phyloP scores from a whole-genome alignment of 2,113 vertebrate species.

The Hyperopisus bebe region DNA sequence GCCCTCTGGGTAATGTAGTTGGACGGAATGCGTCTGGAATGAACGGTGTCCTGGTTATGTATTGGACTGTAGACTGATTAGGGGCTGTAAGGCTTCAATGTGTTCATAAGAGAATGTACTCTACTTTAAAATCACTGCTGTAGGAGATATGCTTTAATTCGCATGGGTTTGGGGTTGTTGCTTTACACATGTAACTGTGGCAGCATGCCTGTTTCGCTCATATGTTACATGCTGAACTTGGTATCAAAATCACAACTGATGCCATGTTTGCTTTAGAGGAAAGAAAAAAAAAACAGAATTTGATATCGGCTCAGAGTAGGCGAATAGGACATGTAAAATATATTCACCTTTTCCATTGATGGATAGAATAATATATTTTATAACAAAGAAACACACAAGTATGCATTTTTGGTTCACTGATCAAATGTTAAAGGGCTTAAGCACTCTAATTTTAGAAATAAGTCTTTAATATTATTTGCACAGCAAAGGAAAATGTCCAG shows the following conservation, averaged over 20 bases:
- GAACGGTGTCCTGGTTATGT: conserved; percentile 1
- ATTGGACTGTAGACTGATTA: conserved; percentile 20
- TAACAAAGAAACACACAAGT: conserved; percentile 18
- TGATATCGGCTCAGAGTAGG: neutral
- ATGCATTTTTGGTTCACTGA: conserved; percentile 27
- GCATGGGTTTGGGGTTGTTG: conserved; percentile 38
- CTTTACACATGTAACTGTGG: conserved; percentile 28
- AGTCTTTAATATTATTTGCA: neutral
- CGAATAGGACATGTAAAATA: neutral
- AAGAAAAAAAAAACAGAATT: neutral
- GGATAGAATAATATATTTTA: conserved; percentile 21
- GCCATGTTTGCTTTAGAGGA: neutral
- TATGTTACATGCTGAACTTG: conserved; percentile 45
- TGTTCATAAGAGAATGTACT: neutral
- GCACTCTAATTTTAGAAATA: conserved; percentile 9
- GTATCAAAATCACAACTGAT: conserved; percentile 2
- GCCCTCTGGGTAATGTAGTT: neutral
- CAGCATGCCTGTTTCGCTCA: conserved; percentile 12
- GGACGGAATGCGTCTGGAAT: neutral
- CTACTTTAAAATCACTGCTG: conserved; percentile 29
- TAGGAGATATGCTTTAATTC: conserved; percentile 51
- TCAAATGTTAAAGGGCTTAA: conserved; percentile 18
- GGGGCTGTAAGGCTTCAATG: conserved; percentile 35
- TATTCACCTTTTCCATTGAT: conserved; percentile 18
- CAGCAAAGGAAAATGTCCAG: neutral